Evolutionary conservation across 2,113 vertebrate species (phyloP), one percentile per base, ranked within the genome.

Genomic region (Podocnemis expansa): DNA sequence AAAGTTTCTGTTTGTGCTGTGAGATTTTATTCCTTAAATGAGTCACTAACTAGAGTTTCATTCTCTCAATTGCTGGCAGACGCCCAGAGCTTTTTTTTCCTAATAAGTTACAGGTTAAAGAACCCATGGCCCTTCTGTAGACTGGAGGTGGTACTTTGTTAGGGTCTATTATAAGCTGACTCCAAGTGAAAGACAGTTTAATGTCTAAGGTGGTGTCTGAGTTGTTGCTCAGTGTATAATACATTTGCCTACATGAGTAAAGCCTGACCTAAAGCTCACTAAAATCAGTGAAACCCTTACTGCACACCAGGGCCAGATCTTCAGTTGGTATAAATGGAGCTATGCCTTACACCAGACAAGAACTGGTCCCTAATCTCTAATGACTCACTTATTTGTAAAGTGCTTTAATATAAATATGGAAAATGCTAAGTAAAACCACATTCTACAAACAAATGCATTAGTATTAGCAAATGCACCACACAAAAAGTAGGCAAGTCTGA

Each of bases 281-380:
- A 19, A 38, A 70, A 70, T 70, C 19, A 70, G 9, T 19, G 34
- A 67, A 70, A 70, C n/a, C 14, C 63, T 76, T 45, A 76, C 25
- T 13, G 38, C 41, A 45, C 43, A 84, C 34, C 34, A 70, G 41
- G 8, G 63, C 80, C 58, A 41, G 76, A 54, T 78, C 56, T 73
- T 84, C 83, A 78, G 63, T 25, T 73, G 73, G 19, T 19, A 8
- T 1, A 0, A 0, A 10, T 22, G 22, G 34, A 79, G 49, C 75
- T 43, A 43, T 49, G 0, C 27, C 47, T 3, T 10, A 29, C 10
- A 60, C 0, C 1, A 76, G n/a, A 21, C 83, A 31, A 60, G 55
- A 0, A 8, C 11, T 56, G 1, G 4, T 38, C 75, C 93, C 58
- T 56, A 55, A 89, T 27, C 41, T 54, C 6, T 41, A 54, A 17